These are phyloP conservation scores for Pelvicachromis taeniatus DNA, from an alignment of 2,113 vertebrate species.

Conservation along the genomic window DNA sequence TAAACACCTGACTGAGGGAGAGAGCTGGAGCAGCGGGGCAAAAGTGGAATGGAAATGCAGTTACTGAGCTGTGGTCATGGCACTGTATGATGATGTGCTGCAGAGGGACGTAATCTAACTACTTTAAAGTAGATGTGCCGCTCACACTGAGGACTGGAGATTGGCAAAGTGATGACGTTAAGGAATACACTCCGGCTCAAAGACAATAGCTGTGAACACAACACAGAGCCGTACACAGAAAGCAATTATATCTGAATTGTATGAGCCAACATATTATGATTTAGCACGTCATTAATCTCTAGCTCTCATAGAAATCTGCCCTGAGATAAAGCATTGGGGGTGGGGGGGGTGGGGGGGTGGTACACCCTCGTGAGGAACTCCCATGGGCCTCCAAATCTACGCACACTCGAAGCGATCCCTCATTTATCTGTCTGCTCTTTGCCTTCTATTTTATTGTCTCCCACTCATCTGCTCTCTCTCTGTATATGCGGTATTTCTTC, in stretches of 20 bases:
- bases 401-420: slow-evolving; percentile 30
- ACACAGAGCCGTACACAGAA: not conserved
- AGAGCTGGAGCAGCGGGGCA: not conserved
- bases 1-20: slow-evolving; percentile 37
- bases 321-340: not conserved
- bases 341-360: not conserved
- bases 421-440: slow-evolving; percentile 22
- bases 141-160: not conserved
- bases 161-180: not conserved
- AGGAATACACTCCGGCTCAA: not conserved
- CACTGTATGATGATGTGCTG: not conserved
- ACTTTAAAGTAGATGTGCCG: not conserved
- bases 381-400: slow-evolving; percentile 34
- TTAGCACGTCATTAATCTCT: slow-evolving; percentile 52
- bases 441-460: slow-evolving; percentile 12
- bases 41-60: slow-evolving; percentile 4
- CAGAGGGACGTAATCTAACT: not conserved
- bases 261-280: slow-evolving; percentile 11
- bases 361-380: slow-evolving; percentile 1
- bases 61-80: not conserved
- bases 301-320: slow-evolving; percentile 29
- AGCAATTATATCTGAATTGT: slow-evolving; percentile 1
- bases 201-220: not conserved
- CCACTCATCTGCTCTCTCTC: slow-evolving; percentile 17
- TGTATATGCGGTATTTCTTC: not conserved